phyloP scores from a whole-genome alignment of 2,797 vertebrate species.

The Melanotaenia parkinsoni region DNA sequence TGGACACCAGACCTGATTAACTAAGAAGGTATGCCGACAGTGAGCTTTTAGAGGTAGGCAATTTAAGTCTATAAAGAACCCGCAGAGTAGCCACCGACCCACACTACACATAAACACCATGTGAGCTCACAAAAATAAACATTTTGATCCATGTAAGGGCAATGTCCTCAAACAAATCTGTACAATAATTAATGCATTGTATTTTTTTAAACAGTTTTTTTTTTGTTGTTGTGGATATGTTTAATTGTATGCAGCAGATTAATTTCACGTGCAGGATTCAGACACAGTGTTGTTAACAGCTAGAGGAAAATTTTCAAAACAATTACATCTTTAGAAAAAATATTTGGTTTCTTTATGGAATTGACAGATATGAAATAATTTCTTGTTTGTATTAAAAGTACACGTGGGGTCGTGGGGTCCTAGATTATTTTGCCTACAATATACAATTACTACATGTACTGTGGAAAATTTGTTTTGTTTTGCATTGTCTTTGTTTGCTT shows the following conservation, averaged over 20 bases:
- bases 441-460: not conserved
- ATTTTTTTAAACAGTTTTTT: not conserved
- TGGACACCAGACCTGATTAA: constrained; percentile 77
- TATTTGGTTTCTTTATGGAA: not conserved
- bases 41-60: constrained; percentile 74
- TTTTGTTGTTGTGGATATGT: not conserved
- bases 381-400: not conserved
- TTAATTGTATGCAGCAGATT: not conserved
- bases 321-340: not conserved
- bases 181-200: not conserved
- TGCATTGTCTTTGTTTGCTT: not conserved
- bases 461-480: too few species aligned
- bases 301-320: not conserved
- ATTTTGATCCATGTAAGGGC: constrained; percentile 23
- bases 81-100: constrained; percentile 26
- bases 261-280: not conserved
- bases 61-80: constrained; percentile 67
- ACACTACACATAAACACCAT: constrained; percentile 11
- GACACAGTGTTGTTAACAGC: not conserved
- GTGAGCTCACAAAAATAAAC: constrained; percentile 18
- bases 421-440: not conserved
- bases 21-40: constrained; percentile 75
- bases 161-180: not conserved
- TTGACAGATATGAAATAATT: not conserved
- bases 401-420: not conserved